A percentile compares a stretch with the other conserved stretches of the same genome.
Conservation (phyloP, 2,888 invertebrate genomes). For the Protonemura montana region DNA sequence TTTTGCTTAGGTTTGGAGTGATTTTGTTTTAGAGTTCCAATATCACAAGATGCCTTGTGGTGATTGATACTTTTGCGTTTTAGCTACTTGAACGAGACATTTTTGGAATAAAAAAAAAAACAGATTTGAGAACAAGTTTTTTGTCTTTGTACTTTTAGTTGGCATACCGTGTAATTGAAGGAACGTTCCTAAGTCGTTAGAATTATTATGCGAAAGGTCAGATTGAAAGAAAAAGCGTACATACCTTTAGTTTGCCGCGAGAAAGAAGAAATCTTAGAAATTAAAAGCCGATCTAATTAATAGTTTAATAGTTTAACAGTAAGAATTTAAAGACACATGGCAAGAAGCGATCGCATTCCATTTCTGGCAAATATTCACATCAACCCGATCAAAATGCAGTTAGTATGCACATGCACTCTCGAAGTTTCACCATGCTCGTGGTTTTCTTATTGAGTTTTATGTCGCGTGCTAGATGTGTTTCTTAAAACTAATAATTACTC, state of each 20-base stretch:
- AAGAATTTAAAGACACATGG: neutral
- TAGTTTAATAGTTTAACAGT: too few relatives aligned
- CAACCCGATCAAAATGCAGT: neutral
- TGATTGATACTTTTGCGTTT: neutral
- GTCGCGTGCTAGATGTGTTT: too few relatives aligned
- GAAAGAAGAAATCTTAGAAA: neutral
- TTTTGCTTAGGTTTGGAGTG: neutral
- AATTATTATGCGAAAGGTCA: slow-evolving; percentile 12
- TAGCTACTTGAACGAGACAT: neutral
- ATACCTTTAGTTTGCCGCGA: neutral
- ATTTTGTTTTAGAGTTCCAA: neutral
- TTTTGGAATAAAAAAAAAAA: neutral
- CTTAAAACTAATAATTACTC: too few relatives aligned
- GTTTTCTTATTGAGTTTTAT: too few relatives aligned
- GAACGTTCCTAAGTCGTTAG: neutral
- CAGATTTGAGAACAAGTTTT: neutral
- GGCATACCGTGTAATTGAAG: neutral
- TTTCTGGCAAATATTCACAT: neutral
- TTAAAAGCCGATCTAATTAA: neutral
- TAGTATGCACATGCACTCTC: neutral
- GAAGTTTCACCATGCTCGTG: too few relatives aligned
- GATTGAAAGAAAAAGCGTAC: neutral
- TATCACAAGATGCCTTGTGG: neutral
- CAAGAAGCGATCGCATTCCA: neutral
- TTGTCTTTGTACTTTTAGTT: neutral